Evolutionary conservation across 2,113 vertebrate species (phyloP).

Genomic region (Psophia crepitans): DNA sequence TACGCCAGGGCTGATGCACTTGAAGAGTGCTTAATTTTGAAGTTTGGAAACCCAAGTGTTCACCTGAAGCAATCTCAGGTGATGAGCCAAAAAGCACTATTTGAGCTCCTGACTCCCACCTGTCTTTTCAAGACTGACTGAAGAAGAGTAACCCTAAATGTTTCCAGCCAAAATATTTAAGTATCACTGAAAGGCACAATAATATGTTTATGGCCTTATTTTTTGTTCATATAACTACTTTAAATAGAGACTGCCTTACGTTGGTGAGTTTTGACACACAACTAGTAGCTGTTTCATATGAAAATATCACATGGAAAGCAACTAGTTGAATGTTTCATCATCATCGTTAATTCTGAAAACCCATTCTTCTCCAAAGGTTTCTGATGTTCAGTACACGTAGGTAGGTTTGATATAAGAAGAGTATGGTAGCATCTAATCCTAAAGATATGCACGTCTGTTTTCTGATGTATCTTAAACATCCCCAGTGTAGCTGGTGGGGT

Average conservation of each 20-base stretch:
- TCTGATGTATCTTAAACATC: not conserved
- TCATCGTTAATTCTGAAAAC: not conserved
- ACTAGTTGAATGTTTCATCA: not conserved
- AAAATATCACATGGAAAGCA: not conserved
- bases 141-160: not conserved
- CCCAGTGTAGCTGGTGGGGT: rapidly evolving
- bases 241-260: not conserved
- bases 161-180: not conserved
- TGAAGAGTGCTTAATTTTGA: not conserved
- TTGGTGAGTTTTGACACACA: not conserved
- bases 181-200: not conserved
- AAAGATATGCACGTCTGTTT: not conserved
- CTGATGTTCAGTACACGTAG: not conserved
- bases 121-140: not conserved
- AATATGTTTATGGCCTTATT: not conserved
- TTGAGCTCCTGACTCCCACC: not conserved
- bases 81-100: not conserved
- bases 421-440: not conserved
- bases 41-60: not conserved
- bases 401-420: not conserved
- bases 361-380: not conserved
- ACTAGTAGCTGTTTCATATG: not conserved
- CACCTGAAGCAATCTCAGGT: not conserved
- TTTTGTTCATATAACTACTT: not conserved
- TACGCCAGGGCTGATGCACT: not conserved